Percentiles rank a stretch among this genome's conserved stretches.
Conservation (phyloP, 2,113 vertebrate genomes). For the Labrus mixtus region DNA sequence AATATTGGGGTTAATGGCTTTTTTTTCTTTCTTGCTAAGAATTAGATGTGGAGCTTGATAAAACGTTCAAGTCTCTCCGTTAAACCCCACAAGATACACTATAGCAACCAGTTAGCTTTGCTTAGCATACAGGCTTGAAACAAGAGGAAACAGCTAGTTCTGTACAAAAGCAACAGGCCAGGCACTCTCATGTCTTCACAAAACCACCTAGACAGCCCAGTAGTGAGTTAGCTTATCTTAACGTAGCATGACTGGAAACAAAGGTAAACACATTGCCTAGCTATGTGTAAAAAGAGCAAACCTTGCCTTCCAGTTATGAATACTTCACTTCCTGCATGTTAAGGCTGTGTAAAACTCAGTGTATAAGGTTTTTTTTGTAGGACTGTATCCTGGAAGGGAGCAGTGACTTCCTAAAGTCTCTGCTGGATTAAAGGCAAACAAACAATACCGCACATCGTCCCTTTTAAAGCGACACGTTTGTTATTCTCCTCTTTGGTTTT, state of each 20-base stretch:
- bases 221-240: background rate
- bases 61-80: background rate
- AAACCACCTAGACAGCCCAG: too few relatives aligned
- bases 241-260: conserved; percentile 17
- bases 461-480: too few relatives aligned
- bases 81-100: background rate
- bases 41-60: conserved; percentile 9
- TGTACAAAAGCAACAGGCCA: background rate
- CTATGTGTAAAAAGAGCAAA: conserved; percentile 15
- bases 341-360: background rate
- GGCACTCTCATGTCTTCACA: too few relatives aligned
- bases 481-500: too few relatives aligned
- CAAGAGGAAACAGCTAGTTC: conserved; percentile 1
- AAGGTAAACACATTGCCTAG: background rate
- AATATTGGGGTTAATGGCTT: background rate
- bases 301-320: background rate
- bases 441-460: too few relatives aligned
- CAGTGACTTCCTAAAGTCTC: background rate
- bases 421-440: too few relatives aligned
- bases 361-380: too few relatives aligned
- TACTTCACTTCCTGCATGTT: background rate
- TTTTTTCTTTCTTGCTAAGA: background rate
- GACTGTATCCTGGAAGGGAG: background rate
- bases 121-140: conserved; percentile 20
- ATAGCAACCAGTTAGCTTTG: background rate